Evolutionary conservation across 2,888 invertebrate species (phyloP), one percentile per base, ranked within the genome.

Genomic region (Melanargia galathea): DNA sequence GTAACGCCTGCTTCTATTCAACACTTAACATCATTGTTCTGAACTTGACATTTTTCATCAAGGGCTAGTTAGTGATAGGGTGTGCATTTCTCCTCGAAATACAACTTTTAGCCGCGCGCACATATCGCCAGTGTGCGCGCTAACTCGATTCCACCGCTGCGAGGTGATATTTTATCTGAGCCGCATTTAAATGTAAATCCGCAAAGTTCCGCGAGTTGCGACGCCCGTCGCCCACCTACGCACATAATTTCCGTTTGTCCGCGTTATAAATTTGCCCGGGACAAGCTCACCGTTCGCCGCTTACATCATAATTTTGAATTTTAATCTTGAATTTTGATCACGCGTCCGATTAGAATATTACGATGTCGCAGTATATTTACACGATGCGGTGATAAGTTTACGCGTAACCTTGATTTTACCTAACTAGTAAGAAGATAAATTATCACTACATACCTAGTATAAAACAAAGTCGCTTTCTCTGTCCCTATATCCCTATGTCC

Each of bases 131-230:
- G 49, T 16, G 30, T 10, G 26, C 16, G 8, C 24, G 5, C 24
- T n/a, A 6, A 16, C 16, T 5, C 45, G 62, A 67, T 60, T 62
- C 66, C 38, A 13, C 56, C 43, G 24, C 69, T 67, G 52, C 60
- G n/a, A 89, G 88, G 87, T 89, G 86, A 88, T 87, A 83, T 87
- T 83, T 83, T 76, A 86, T 77, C 83, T 74, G 71, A 80, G 71
- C 79, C 83, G 72, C 86, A 88, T 90, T 90, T 84, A 83, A 82
- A 90, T 90, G 85, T 79, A 84, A 89, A 90, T 90, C 83, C 71
- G 77, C 71, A 78, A 88, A 88, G 80, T 89, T 87, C 77, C 67
- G 52, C 70, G 73, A 79, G 75, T 75, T 77, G 66, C 76, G 82
- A 76, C 84, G 48, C 78, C 80, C 76, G 82, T 75, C 84, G 48